These are phyloP conservation scores for Drosophila pectinifera DNA, from an alignment of 1,140 invertebrate genomes.

Conservation along the genomic window DNA sequence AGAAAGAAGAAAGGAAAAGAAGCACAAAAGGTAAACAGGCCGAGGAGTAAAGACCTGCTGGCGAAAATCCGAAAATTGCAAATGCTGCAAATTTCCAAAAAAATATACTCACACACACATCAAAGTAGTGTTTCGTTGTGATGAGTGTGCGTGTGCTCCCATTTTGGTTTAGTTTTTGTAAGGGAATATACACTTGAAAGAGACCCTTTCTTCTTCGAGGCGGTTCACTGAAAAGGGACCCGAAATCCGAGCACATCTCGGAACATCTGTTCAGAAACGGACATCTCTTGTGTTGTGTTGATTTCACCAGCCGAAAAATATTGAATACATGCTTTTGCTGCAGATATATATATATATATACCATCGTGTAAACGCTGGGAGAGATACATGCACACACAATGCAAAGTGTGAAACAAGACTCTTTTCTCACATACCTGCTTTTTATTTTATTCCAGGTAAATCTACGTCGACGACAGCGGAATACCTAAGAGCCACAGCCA, in stretches of 20 bases:
- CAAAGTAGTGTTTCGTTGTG: constrained; percentile 2
- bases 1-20: constrained; percentile 7
- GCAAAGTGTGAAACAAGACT: constrained; percentile 81
- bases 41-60: constrained; percentile 25
- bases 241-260: constrained; percentile 66
- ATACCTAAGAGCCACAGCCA: constrained; percentile 68
- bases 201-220: constrained; percentile 60
- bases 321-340: constrained; percentile 42
- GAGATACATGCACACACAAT: constrained; percentile 61
- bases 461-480: constrained; percentile 74
- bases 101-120: constrained; percentile 31
- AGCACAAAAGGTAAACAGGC: constrained; percentile 27
- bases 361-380: too few relatives aligned
- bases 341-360: constrained; percentile 38
- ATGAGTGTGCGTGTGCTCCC: constrained; percentile 58
- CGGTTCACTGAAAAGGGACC: constrained; percentile 44
- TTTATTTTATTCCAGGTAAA: constrained; percentile 84
- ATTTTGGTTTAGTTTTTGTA: constrained; percentile 48
- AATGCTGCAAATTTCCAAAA: constrained; percentile 59
- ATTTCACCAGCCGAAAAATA: constrained; percentile 51
- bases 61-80: constrained; percentile 20
- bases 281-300: constrained; percentile 20
- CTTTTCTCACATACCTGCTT: constrained; percentile 81
- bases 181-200: constrained; percentile 45
- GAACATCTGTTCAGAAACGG: constrained; percentile 71